Evolutionary conservation across 1,140 invertebrate species (phyloP).

Genomic region (Pogonomyrmex californicus): DNA sequence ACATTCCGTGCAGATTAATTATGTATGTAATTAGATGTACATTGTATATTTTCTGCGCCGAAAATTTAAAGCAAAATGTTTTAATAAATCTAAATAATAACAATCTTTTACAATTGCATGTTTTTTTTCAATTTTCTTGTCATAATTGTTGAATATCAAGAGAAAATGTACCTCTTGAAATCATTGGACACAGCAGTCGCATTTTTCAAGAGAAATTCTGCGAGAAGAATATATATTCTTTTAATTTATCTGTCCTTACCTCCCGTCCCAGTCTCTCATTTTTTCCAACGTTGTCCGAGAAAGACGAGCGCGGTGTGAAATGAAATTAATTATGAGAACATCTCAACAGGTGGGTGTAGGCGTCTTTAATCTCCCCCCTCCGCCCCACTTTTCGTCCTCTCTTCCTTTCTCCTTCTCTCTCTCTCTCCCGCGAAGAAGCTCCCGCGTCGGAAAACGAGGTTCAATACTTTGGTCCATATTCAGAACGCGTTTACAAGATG

Average conservation of each 20-base stretch:
- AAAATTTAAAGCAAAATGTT: neutral
- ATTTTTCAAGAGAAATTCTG: constrained; percentile 23
- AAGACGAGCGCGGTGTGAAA: constrained; percentile 83
- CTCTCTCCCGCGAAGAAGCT: constrained; percentile 43
- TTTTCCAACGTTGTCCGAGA: constrained; percentile 66
- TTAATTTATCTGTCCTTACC: constrained; percentile 31
- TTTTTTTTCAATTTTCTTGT: neutral
- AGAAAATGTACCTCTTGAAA: constrained; percentile 31
- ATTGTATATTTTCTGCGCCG: neutral
- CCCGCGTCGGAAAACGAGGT: constrained; percentile 11
- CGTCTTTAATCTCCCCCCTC: constrained; percentile 83
- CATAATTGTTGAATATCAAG: neutral
- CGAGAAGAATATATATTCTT: constrained; percentile 38
- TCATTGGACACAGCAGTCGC: neutral
- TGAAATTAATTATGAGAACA: constrained; percentile 86
- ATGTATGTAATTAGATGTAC: neutral
- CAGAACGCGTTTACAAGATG: constrained; percentile 12
- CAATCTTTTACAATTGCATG: neutral
- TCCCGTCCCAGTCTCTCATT: constrained; percentile 46
- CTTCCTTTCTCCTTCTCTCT: constrained; percentile 63
- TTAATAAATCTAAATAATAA: neutral
- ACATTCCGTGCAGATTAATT: neutral
- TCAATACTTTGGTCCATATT: constrained; percentile 42
- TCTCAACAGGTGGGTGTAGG: constrained; percentile 86
- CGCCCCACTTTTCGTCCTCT: constrained; percentile 28